phyloP scores from a whole-genome alignment of 2,888 invertebrate genomes.

The Ornithoptera alexandrae region DNA sequence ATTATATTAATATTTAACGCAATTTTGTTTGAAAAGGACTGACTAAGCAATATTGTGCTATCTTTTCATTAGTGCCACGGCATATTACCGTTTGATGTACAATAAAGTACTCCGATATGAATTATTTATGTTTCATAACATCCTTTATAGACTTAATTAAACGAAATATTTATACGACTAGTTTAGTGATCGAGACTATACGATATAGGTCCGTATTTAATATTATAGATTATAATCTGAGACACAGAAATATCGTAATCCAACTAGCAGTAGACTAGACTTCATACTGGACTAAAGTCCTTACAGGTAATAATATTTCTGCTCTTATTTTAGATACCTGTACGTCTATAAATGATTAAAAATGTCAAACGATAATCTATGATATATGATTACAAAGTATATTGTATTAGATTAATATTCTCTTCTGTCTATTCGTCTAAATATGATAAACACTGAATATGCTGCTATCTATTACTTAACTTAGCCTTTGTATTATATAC shows the following conservation, averaged over 20 bases:
- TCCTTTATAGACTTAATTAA: background rate
- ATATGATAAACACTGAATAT: background rate
- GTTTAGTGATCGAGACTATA: background rate
- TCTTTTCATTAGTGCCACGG: constrained; percentile 2
- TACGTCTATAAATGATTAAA: no score
- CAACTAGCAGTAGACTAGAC: no score
- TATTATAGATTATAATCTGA: background rate
- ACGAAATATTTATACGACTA: background rate
- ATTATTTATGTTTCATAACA: background rate
- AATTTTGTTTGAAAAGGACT: constrained; percentile 3
- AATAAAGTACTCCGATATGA: background rate
- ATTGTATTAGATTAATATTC: no score
- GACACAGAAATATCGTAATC: background rate
- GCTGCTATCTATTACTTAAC: background rate
- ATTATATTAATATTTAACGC: background rate
- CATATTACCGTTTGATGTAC: constrained; percentile 2
- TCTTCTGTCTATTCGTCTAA: no score
- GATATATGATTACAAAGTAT: no score
- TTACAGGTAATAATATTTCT: no score
- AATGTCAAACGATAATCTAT: no score
- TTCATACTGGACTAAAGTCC: no score
- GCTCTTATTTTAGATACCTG: no score
- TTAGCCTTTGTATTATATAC: background rate
- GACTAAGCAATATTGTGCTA: background rate
- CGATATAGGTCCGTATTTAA: background rate